phyloP scores from a whole-genome alignment of 2,888 invertebrate species.

The Patella ulyssiponensis region DNA sequence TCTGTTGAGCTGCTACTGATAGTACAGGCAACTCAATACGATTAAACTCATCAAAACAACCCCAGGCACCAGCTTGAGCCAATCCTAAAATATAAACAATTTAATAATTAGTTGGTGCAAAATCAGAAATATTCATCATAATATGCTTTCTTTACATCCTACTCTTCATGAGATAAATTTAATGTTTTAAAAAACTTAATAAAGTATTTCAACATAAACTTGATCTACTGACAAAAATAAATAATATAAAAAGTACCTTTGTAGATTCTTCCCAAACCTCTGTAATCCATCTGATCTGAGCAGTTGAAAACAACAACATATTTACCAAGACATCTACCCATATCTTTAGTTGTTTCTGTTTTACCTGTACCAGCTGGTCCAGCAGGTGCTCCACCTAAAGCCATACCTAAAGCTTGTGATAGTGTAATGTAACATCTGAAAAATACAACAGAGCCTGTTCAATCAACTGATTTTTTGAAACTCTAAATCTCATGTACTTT shows the following conservation, averaged over 20 bases:
- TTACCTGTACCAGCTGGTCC: constrained; percentile 99
- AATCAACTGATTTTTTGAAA: too few relatives aligned
- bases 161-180: background rate
- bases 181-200: background rate
- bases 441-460: constrained; percentile 3
- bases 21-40: constrained; percentile 91
- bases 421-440: constrained; percentile 94
- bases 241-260: constrained; percentile 77
- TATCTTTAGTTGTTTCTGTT: constrained; percentile 97
- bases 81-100: constrained; percentile 76
- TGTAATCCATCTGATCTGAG: constrained; percentile 98
- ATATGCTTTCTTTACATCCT: background rate
- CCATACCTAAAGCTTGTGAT: constrained; percentile 94
- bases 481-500: too few relatives aligned
- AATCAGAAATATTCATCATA: too few relatives aligned
- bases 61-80: constrained; percentile 97
- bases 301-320: constrained; percentile 96
- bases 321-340: constrained; percentile 97
- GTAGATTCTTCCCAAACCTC: constrained; percentile 94
- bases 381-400: constrained; percentile 93
- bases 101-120: too few relatives aligned
- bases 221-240: background rate
- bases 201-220: background rate
- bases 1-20: constrained; percentile 96
- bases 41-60: constrained; percentile 98